Evolutionary conservation across 2,797 vertebrate genomes (phyloP).

Genomic region (Bovichtus diacanthus): DNA sequence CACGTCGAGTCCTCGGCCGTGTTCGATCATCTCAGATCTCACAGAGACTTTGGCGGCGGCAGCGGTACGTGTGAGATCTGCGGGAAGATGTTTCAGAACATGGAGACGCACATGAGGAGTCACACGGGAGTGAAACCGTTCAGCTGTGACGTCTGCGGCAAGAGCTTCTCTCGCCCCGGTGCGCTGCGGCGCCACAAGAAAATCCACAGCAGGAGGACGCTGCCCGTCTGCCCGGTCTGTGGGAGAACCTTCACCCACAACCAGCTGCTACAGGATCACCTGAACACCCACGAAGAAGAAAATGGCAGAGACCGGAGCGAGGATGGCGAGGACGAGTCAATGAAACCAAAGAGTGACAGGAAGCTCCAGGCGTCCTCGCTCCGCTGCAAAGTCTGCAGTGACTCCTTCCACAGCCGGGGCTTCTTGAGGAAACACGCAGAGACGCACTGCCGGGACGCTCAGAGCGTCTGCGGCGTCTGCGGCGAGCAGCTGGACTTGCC

Average conservation of each 20-base stretch:
- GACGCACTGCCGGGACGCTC: constrained; percentile 34
- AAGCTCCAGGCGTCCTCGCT: not conserved
- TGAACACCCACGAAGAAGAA: constrained; percentile 24
- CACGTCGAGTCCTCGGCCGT: not conserved
- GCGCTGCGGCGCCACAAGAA: constrained; percentile 60
- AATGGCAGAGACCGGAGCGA: not conserved
- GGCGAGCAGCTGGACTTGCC: constrained; percentile 37
- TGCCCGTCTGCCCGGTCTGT: not conserved
- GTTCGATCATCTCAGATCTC: constrained; percentile 32
- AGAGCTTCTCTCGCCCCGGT: constrained; percentile 52
- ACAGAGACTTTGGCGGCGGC: too few relatives aligned
- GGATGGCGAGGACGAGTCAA: not conserved
- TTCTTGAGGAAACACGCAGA: constrained; percentile 59
- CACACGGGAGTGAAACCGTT: constrained; percentile 62
- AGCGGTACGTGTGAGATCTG: constrained; percentile 42
- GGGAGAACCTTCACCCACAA: constrained; percentile 13
- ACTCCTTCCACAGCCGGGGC: constrained; percentile 50
- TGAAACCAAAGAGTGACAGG: not conserved
- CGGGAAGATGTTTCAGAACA: constrained; percentile 55
- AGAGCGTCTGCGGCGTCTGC: constrained; percentile 46
- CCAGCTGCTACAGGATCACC: constrained; percentile 41
- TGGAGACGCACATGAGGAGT: constrained; percentile 57
- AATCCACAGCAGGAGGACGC: constrained; percentile 47
- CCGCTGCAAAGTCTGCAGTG: constrained; percentile 55
- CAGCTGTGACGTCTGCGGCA: constrained; percentile 49